Percentiles rank a stretch among this genome's conserved stretches.
phyloP scores from a whole-genome alignment of 2,797 vertebrate genomes.

The Muscicapa comitata region DNA sequence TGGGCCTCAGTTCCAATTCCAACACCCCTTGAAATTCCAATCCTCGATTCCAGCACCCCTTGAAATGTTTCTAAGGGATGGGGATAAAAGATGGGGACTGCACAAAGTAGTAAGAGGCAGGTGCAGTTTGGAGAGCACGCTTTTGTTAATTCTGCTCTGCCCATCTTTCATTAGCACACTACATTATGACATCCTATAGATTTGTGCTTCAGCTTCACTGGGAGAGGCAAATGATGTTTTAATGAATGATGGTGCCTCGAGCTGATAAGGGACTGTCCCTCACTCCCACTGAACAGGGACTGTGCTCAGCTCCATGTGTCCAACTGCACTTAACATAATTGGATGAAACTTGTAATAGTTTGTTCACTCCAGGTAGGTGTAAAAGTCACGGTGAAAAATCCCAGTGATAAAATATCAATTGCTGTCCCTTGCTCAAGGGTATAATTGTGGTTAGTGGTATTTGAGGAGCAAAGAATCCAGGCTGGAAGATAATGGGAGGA shows the following conservation, averaged over 20 bases:
- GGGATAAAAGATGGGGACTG: not conserved
- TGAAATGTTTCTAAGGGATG: not conserved
- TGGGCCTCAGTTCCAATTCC: not conserved
- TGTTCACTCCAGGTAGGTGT: conserved; percentile 18
- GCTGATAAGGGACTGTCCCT: conserved; percentile 20
- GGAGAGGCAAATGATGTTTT: conserved; percentile 57
- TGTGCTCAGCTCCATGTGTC: not conserved
- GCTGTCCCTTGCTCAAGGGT: not conserved
- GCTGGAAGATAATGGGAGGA: not conserved
- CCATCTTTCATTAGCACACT: conserved; percentile 31
- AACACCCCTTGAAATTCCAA: conserved; percentile 15
- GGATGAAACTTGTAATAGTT: conserved; percentile 33
- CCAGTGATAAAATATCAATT: not conserved
- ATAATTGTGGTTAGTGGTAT: not conserved
- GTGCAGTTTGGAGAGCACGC: not conserved
- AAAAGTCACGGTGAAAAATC: not conserved
- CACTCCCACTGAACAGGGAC: not conserved
- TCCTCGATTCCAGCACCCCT: not conserved
- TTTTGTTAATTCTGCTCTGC: conserved; percentile 33
- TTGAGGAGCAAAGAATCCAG: not conserved
- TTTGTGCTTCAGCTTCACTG: not conserved
- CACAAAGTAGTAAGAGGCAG: conserved; percentile 4
- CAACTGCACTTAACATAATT: conserved; percentile 17
- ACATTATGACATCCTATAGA: conserved; percentile 29
- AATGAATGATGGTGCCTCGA: conserved; percentile 40